Percentiles rank a stretch among this genome's conserved stretches.
These are phyloP conservation scores for Leucania comma DNA, from an alignment of 2,888 invertebrate species.

Conservation along the genomic window DNA sequence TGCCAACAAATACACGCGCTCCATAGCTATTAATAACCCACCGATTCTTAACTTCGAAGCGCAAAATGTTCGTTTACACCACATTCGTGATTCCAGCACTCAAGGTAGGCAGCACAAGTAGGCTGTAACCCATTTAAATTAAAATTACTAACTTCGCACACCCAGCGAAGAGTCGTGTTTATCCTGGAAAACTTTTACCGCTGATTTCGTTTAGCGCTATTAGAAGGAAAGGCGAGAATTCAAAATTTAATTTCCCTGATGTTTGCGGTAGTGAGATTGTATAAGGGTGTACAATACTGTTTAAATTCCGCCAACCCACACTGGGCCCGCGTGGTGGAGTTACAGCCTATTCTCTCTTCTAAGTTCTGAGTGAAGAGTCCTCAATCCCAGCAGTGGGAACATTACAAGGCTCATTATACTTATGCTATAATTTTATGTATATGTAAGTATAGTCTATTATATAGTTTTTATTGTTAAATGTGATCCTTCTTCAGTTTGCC, in stretches of 20 bases:
- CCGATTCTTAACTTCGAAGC: conserved; percentile 30
- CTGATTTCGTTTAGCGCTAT: conserved; percentile 66
- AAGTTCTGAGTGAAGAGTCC: too few species aligned
- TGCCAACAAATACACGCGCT: conserved; percentile 14
- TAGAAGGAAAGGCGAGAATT: conserved; percentile 67
- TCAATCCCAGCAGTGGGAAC: too few species aligned
- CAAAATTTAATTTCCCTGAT: conserved; percentile 71
- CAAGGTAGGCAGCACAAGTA: conserved; percentile 51
- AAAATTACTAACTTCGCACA: conserved; percentile 64
- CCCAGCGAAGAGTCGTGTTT: conserved; percentile 55
- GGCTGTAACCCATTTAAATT: conserved; percentile 65
- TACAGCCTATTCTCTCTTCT: too few species aligned
- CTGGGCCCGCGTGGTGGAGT: too few species aligned
- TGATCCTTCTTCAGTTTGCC: too few species aligned
- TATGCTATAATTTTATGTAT: too few species aligned
- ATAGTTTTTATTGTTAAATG: too few species aligned
- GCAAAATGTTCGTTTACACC: conserved; percentile 55
- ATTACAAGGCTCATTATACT: too few species aligned
- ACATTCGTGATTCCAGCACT: conserved; percentile 58
- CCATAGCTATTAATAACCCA: conserved; percentile 15
- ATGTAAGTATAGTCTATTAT: too few species aligned
- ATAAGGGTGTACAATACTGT: conserved; percentile 70
- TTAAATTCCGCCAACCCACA: conserved; percentile 68
- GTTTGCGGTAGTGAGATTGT: conserved; percentile 74
- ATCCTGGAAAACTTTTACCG: conserved; percentile 60